These are phyloP conservation scores for Tetrax tetrax DNA, from an alignment of 2,113 vertebrate genomes.

Conservation along the genomic window DNA sequence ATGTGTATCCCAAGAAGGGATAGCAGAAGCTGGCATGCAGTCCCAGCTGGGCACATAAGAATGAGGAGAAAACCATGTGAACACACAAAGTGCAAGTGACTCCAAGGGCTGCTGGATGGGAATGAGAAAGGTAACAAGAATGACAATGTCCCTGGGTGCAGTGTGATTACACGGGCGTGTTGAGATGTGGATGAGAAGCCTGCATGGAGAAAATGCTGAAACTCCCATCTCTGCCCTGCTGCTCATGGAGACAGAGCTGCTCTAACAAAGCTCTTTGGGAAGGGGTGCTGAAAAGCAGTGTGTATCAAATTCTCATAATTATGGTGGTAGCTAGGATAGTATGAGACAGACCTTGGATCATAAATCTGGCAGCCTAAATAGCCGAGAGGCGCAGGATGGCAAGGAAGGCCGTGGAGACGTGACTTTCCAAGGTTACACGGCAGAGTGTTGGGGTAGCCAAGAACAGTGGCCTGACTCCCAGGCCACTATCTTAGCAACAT, in stretches of 20 bases:
- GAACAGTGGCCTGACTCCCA: not conserved
- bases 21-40: not conserved
- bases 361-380: conserved; percentile 1
- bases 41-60: not conserved
- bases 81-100: not conserved
- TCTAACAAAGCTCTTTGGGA: not conserved
- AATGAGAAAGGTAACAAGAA: not conserved
- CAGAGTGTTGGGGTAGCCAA: not conserved
- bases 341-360: conserved; percentile 9
- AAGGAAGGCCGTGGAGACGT: not conserved
- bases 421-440: conserved; percentile 4
- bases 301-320: conserved; percentile 17
- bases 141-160: not conserved
- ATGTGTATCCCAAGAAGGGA: not conserved
- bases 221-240: not conserved
- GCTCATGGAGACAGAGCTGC: not conserved
- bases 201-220: not conserved
- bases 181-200: not conserved
- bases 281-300: not conserved
- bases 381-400: not conserved
- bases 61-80: not conserved
- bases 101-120: not conserved
- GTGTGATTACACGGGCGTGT: accelerated
- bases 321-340: not conserved
- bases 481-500: conserved; percentile 14